These are phyloP conservation scores for Apodemus sylvaticus DNA, from an alignment of 2,113 vertebrate species.

Conservation along the genomic window DNA sequence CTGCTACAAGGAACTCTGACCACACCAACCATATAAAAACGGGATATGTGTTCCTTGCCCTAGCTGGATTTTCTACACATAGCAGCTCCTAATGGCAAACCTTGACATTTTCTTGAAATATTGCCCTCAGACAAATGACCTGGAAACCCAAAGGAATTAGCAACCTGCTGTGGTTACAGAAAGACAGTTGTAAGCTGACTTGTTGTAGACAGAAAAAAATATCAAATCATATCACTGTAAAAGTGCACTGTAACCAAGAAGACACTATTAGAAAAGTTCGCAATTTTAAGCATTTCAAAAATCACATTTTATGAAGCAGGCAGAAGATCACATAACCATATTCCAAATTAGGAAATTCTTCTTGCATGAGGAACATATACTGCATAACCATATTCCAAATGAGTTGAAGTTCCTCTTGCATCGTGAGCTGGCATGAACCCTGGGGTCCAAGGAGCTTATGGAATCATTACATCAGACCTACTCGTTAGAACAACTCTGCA, in stretches of 20 bases:
- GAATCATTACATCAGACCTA: neutral
- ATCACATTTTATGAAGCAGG: slow-evolving; percentile 11
- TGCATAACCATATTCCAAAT: neutral
- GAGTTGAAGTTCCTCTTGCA: neutral
- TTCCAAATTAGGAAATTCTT: neutral
- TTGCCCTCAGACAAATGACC: neutral
- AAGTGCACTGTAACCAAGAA: neutral
- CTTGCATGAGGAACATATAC: too few relatives aligned
- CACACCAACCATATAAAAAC: neutral
- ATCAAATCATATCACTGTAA: neutral
- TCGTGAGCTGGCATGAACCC: neutral
- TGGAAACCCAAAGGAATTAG: neutral
- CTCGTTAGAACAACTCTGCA: neutral
- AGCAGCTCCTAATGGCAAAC: neutral
- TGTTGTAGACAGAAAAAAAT: neutral
- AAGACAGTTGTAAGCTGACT: neutral
- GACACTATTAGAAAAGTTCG: neutral
- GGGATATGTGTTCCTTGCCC: neutral
- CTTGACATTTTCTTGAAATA: neutral
- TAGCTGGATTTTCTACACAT: neutral
- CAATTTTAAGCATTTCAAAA: neutral
- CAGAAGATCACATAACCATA: neutral
- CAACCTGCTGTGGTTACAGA: neutral
- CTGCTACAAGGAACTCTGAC: neutral
- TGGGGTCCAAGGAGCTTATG: neutral